Conservation (phyloP, 2,888 invertebrate genomes). For the Lochmaea crataegi region DNA sequence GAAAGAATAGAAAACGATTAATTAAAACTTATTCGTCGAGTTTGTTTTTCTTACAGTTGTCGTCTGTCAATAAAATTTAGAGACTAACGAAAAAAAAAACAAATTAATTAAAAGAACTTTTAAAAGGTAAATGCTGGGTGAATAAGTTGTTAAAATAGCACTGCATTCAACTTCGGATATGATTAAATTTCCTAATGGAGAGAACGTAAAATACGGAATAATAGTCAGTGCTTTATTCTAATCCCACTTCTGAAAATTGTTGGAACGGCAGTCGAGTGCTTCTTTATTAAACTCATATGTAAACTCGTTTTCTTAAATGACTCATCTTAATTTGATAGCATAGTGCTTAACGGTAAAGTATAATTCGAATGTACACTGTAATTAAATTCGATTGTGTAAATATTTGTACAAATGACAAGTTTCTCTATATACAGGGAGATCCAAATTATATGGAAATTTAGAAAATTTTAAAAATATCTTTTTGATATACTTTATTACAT, state of each 20-base stretch:
- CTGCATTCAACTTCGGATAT: not conserved
- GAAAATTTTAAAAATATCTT: too few relatives aligned
- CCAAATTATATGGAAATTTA: too few relatives aligned
- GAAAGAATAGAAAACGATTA: not conserved
- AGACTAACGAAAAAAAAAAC: constrained; percentile 19
- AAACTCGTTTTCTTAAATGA: constrained; percentile 5
- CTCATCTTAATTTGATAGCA: constrained; percentile 5
- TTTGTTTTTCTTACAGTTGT: constrained; percentile 24
- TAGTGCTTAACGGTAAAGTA: not conserved
- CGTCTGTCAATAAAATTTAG: constrained; percentile 30
- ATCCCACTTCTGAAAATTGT: not conserved
- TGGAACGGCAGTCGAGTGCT: not conserved
- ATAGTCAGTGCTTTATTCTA: not conserved
- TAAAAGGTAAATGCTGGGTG: constrained; percentile 2
- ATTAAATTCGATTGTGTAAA: not conserved
- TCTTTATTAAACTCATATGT: constrained; percentile 3
- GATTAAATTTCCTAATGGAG: not conserved
- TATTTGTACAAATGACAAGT: not conserved
- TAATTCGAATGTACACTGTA: not conserved
- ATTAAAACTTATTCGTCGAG: constrained; percentile 1
- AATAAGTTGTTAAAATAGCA: not conserved
- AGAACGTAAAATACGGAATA: constrained; percentile 2
- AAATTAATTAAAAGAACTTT: constrained; percentile 20
- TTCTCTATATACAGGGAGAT: not conserved
- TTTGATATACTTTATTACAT: too few relatives aligned